Percentiles rank a stretch among this genome's conserved stretches.
Conservation (phyloP, 2,888 invertebrate species). For the Leptinotarsa peninsularis region DNA sequence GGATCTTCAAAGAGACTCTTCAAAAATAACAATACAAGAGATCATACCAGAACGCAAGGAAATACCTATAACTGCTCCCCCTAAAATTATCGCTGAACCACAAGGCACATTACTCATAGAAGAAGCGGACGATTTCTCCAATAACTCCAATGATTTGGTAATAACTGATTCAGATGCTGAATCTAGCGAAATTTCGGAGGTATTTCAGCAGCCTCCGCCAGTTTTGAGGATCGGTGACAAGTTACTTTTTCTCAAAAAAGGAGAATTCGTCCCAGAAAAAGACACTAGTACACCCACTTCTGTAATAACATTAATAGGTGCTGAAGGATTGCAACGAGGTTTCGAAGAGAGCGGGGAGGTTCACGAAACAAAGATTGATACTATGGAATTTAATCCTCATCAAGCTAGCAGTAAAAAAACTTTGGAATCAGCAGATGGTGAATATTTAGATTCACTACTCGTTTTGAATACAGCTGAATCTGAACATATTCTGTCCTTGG, state of each 20-base stretch:
- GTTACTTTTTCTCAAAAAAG: conserved; percentile 62
- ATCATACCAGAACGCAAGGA: conserved; percentile 69
- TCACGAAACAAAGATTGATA: conserved; percentile 46
- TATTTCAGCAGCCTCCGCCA: conserved; percentile 63
- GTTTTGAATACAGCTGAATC: conserved; percentile 48
- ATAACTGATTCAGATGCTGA: conserved; percentile 59
- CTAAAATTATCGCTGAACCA: conserved; percentile 45
- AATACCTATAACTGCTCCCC: conserved; percentile 61
- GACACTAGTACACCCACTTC: conserved; percentile 61
- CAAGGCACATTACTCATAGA: conserved; percentile 56
- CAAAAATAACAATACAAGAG: conserved; percentile 71
- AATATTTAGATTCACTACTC: conserved; percentile 45
- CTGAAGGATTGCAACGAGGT: conserved; percentile 65
- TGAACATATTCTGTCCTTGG: conserved; percentile 56
- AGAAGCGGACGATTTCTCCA: conserved; percentile 53
- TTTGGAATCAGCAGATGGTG: conserved; percentile 34
- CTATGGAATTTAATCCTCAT: neutral
- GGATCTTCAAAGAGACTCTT: conserved; percentile 39
- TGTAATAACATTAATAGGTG: conserved; percentile 66
- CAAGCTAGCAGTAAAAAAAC: neutral
- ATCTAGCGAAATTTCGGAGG: conserved; percentile 62
- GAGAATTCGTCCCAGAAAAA: conserved; percentile 60
- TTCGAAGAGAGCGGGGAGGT: conserved; percentile 52
- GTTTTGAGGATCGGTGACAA: conserved; percentile 64
- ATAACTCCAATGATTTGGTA: conserved; percentile 52